Evolutionary conservation across 1,140 invertebrate species (phyloP), one percentile per base, ranked within the genome.

Genomic region (Caenorhabditis briggsae): DNA sequence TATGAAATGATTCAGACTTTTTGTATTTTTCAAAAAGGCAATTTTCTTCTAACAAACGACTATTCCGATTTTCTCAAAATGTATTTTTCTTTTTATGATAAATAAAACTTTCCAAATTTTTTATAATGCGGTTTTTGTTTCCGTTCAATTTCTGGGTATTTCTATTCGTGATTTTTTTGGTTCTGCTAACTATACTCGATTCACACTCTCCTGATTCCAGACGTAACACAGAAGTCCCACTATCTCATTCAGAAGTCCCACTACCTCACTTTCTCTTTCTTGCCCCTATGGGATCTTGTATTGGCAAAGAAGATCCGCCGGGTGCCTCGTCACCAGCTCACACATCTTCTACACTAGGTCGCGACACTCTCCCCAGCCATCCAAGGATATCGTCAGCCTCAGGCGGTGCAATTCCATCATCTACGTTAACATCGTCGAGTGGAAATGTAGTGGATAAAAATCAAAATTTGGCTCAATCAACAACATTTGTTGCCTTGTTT

Each of bases 381-480:
- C 58, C 58, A 25, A 33, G 82, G 14, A 83, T 64, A n/a, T 55
- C 58, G 11, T 59, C 82, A 7, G 46, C 50, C 2, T 82, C 82
- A 1, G 55, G 16, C 5, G 50, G 48, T 8, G 8, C 20, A n/a
- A 43, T 82, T 50, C 18, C n/a, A 5, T 25, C 46, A 18, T 59
- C 84, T 18, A 91, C 89, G 41, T n/a, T 91, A 5, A 46, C 64
- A 5, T 78, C 46, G n/a, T 78, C 70, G 6, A 78, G 70, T 78
- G 70, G 70, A 50, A 78, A 78, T 53, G 33, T 41, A 14, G 41
- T 78, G 9, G 70, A 78, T n/a, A 78, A 78, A 43, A 78, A 78
- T 78, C 70, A 78, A 11, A 78, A 78, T 50, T 14, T 91, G 99
- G 98, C 94, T 96, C 99, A 50, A 97, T 98, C 53, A 94, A 99